A percentile compares a stretch with the other conserved stretches of the same genome.
phyloP scores from a whole-genome alignment of 2,888 invertebrate species.

The Trissonchulus sp. region DNA sequence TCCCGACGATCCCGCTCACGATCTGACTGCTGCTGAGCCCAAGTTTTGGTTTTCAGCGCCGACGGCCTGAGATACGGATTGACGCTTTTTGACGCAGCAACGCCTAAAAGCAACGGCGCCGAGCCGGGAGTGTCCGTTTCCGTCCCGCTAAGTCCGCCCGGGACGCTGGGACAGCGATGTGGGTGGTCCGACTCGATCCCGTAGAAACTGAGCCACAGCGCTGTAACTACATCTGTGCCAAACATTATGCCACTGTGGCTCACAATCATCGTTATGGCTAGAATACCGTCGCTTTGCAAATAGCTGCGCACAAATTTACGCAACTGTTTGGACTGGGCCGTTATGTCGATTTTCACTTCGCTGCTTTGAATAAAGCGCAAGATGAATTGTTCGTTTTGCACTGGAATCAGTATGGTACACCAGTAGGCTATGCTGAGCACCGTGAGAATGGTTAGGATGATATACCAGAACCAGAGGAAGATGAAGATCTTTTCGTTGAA shows the following conservation, averaged over 20 bases:
- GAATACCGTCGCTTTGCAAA: constrained; percentile 31
- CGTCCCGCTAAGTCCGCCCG: too few species aligned
- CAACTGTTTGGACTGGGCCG: constrained; percentile 22
- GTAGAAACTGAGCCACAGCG: constrained; percentile 31
- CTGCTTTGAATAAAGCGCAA: not conserved
- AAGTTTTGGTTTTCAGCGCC: too few species aligned
- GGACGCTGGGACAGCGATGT: too few species aligned
- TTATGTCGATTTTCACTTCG: not conserved
- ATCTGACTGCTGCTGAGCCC: too few species aligned
- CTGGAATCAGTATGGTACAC: constrained; percentile 40
- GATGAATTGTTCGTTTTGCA: not conserved
- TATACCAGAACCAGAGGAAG: constrained; percentile 48
- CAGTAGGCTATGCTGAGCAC: constrained; percentile 45
- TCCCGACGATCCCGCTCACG: too few species aligned
- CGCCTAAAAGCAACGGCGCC: too few species aligned
- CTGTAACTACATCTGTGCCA: constrained; percentile 29
- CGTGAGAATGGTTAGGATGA: constrained; percentile 43
- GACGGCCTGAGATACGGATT: too few species aligned
- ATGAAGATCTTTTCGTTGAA: constrained; percentile 50
- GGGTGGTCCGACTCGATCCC: too few species aligned
- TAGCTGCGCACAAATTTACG: constrained; percentile 29
- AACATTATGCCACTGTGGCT: constrained; percentile 30
- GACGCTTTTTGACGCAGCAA: too few species aligned
- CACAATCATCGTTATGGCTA: constrained; percentile 31
- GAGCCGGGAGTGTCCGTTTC: too few species aligned